Evolutionary conservation across 2,113 vertebrate species (phyloP), one percentile per base, ranked within the genome.

Genomic region (Gnathonemus echidnorhynchus): DNA sequence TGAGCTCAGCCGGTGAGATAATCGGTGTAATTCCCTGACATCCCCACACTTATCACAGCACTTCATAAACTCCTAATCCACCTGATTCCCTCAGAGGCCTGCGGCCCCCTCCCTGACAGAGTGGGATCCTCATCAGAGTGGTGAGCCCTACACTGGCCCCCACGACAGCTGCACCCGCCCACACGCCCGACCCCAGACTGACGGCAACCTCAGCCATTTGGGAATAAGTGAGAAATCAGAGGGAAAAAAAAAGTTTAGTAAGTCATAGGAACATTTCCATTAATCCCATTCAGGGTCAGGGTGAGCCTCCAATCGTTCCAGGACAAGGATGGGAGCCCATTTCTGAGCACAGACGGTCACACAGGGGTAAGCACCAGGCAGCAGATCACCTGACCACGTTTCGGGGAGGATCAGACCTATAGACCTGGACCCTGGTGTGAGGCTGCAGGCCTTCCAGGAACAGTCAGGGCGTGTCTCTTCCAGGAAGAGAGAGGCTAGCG

Each of bases 41-140:
- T 96, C 96, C 95, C 94, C 94, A 93, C 94, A 94, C 95, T 95
- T 95, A 96, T 95, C 95, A 95, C 94, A 90, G 95, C 94, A 94
- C 95, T 96, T 95, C 95, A 95, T 96, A 95, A 95, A 95, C 95
- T 94, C 93, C 89, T 96, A 96, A 96, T 96, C 95, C 96, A 94
- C 93, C 93, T 95, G 96, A 96, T 95, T 96, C 95, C 95, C 94
- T 94, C 92, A 93, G 94, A 96, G 94, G 95, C 95, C 91, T 52
- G 50, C 1, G 0, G 94, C 95, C 93, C 87, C 70, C 95, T 95
- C 94, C 95, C 95, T 94, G 94, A 95, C 94, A 95, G 93, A 93
- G 93, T 93, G 93, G 94, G 94, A 95, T 95, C 94, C 94, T 94
- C 95, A 95, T 95, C 94, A n/a, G 92, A 93, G 92, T 90, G 93